Conservation (phyloP, 2,888 invertebrate genomes). For the Chrysodeixis includens region DNA sequence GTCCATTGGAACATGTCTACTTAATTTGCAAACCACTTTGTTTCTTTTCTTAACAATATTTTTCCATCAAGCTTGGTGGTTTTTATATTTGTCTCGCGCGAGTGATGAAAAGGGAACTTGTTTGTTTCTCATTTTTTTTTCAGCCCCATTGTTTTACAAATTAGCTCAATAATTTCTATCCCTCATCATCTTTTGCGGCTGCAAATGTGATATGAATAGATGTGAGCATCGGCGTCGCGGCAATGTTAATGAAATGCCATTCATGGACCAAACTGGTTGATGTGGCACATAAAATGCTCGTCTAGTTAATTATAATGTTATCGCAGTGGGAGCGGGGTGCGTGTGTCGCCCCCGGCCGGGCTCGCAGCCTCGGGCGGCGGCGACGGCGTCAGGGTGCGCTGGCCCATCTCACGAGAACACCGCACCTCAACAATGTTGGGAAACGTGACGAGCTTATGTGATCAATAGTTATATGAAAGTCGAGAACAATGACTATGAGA, state of each 20-base stretch:
- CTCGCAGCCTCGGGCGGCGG: conserved; percentile 31
- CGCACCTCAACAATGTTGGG: conserved; percentile 82
- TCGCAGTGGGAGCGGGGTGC: conserved; percentile 64
- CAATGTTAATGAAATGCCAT: conserved; percentile 77
- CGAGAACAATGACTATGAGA: conserved; percentile 83
- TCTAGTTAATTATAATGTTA: conserved; percentile 77
- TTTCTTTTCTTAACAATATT: conserved; percentile 51
- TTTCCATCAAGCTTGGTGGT: conserved; percentile 55
- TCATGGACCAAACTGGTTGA: conserved; percentile 74
- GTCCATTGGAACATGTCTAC: conserved; percentile 64
- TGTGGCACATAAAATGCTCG: conserved; percentile 67
- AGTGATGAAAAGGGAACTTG: conserved; percentile 62
- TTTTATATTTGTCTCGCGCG: conserved; percentile 63
- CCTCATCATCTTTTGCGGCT: conserved; percentile 56
- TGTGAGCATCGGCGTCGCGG: conserved; percentile 60
- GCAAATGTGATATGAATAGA: conserved; percentile 61
- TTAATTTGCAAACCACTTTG: conserved; percentile 47
- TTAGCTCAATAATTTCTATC: conserved; percentile 67
- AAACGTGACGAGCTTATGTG: conserved; percentile 73
- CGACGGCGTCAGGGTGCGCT: conserved; percentile 48
- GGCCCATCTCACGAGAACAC: conserved; percentile 73
- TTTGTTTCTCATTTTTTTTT: conserved; percentile 76
- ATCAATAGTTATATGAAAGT: conserved; percentile 82
- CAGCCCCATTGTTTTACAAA: conserved; percentile 70
- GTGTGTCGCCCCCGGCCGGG: conserved; percentile 53